phyloP scores from a whole-genome alignment of 1,140 invertebrate species.

The Scylla paramamosain region DNA sequence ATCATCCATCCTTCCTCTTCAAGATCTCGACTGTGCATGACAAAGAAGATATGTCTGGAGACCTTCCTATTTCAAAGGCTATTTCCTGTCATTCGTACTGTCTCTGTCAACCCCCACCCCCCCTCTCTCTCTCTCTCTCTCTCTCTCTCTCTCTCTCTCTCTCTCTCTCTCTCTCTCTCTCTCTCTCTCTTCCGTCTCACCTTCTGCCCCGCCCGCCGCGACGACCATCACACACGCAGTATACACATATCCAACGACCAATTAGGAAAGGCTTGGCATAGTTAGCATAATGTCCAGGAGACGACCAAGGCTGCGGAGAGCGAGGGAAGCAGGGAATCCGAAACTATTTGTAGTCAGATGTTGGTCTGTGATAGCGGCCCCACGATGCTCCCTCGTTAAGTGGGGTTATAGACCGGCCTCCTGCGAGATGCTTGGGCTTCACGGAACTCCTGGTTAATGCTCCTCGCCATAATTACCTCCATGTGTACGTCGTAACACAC shows the following conservation, averaged over 20 bases:
- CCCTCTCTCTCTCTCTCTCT: constrained; percentile 3
- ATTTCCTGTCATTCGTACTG: background rate
- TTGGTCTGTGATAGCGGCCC: background rate
- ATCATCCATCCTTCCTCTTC: background rate
- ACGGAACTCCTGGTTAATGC: constrained; percentile 20
- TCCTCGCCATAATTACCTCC: background rate
- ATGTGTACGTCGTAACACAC: constrained; percentile 2
- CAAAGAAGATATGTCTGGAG: background rate
- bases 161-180: background rate
- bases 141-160: background rate
- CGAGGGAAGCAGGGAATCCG: constrained; percentile 27
- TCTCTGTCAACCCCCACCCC: background rate
- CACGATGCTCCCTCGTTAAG: constrained; percentile 18
- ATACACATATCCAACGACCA: constrained; percentile 67
- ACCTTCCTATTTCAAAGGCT: background rate
- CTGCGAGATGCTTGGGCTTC: constrained; percentile 17
- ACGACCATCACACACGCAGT: constrained; percentile 62
- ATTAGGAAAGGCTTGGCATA: constrained; percentile 68
- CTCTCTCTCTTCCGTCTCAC: background rate
- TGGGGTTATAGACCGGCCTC: background rate
- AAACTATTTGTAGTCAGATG: constrained; percentile 54
- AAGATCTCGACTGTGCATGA: background rate
- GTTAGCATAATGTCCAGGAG: constrained; percentile 53
- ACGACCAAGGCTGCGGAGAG: constrained; percentile 22
- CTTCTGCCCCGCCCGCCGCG: background rate